Evolutionary conservation across 2,797 vertebrate species (phyloP).

Genomic region (Muraenolepis orangiensis): DNA sequence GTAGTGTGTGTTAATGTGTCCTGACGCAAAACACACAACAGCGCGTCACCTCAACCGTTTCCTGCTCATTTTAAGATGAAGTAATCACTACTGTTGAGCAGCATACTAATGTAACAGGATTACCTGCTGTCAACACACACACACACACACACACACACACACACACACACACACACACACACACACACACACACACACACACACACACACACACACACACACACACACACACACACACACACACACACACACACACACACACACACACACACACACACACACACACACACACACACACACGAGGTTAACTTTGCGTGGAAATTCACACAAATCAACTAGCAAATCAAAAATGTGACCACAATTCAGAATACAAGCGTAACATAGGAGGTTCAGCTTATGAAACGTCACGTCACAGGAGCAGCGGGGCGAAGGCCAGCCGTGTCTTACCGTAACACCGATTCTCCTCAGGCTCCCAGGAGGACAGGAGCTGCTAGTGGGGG

Average conservation of each 20-base stretch:
- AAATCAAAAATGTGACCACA: not conserved
- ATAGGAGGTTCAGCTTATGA: too few relatives aligned
- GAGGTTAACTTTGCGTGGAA: not conserved
- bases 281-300: not conserved
- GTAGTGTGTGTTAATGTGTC: not conserved
- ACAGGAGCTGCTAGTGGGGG: constrained; percentile 15
- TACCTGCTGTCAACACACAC: not conserved
- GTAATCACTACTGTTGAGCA: not conserved
- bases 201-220: not conserved
- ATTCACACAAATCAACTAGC: not conserved
- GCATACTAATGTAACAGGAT: too few relatives aligned
- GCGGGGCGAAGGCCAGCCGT: not conserved
- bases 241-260: too few relatives aligned
- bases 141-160: constrained; percentile 9
- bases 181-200: too few relatives aligned
- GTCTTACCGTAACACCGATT: constrained; percentile 40
- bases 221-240: not conserved
- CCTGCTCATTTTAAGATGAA: not conserved
- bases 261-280: not conserved
- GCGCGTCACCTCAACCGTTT: not conserved
- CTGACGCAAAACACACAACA: not conserved
- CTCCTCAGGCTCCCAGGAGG: constrained; percentile 25
- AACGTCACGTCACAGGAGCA: too few relatives aligned
- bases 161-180: too few relatives aligned
- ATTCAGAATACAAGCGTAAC: not conserved